Conservation (phyloP, 2,113 vertebrate genomes). For the Corvus moneduloides region DNA sequence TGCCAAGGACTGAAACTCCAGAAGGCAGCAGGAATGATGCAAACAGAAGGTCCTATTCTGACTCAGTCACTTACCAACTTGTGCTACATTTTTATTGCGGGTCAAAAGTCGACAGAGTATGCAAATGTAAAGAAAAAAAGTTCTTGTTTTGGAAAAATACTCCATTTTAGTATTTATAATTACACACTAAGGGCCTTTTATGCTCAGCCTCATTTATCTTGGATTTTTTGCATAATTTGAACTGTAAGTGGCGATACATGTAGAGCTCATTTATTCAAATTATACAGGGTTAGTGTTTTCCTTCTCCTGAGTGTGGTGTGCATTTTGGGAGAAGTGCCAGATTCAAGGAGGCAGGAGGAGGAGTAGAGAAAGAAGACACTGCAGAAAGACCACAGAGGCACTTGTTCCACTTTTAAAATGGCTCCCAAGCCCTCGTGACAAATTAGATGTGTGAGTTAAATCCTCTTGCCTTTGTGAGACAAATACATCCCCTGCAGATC, state of each 20-base stretch:
- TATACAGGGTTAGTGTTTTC: conserved; percentile 61
- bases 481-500: background rate
- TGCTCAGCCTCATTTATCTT: conserved; percentile 52
- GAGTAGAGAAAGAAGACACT: conserved; percentile 1
- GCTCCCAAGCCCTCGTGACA: background rate
- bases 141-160: conserved; percentile 56
- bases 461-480: background rate
- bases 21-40: conserved; percentile 41
- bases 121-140: conserved; percentile 36
- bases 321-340: conserved; percentile 39
- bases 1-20: conserved; percentile 12
- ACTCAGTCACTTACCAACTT: conserved; percentile 54
- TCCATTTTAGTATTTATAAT: conserved; percentile 57
- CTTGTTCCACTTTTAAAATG: conserved; percentile 8
- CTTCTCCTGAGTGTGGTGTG: conserved; percentile 32
- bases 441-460: background rate
- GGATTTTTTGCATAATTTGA: conserved; percentile 59
- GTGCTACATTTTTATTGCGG: conserved; percentile 50
- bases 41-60: conserved; percentile 66
- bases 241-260: conserved; percentile 41
- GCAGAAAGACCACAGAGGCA: background rate
- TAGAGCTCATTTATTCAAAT: conserved; percentile 55
- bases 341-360: background rate
- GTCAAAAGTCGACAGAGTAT: conserved; percentile 58
- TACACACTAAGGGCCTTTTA: conserved; percentile 32